Evolutionary conservation across 2,113 vertebrate species (phyloP).

Genomic region (Clarias batrachus): DNA sequence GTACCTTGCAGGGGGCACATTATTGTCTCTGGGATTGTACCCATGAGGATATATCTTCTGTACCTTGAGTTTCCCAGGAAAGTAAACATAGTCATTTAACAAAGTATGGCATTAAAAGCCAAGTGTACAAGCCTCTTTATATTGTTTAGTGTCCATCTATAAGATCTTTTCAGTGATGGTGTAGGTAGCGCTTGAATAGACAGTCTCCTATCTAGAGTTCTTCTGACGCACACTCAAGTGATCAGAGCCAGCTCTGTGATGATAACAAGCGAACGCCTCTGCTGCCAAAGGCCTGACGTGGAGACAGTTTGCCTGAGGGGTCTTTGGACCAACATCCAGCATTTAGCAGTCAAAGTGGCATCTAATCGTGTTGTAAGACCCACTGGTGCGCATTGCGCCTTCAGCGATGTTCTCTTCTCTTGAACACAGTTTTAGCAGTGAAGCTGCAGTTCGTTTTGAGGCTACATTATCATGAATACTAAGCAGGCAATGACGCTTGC

Average conservation of each 20-base stretch:
- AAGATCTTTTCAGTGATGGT: neutral
- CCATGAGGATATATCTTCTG: neutral
- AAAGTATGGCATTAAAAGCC: too few species aligned
- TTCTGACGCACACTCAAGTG: neutral
- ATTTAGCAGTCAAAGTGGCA: slow-evolving; percentile 45
- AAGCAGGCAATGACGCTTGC: slow-evolving; percentile 39
- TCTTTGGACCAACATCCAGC: slow-evolving; percentile 46
- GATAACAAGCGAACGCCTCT: slow-evolving; percentile 60
- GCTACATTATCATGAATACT: slow-evolving; percentile 43
- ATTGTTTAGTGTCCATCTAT: too few species aligned
- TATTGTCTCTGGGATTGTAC: neutral
- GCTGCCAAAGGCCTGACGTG: slow-evolving; percentile 62
- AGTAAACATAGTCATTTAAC: neutral
- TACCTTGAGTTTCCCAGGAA: neutral
- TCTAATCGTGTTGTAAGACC: slow-evolving; percentile 22
- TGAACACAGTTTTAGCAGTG: slow-evolving; percentile 18
- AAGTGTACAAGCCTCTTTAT: neutral
- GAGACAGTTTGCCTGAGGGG: slow-evolving; percentile 56
- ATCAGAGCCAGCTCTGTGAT: slow-evolving; percentile 49
- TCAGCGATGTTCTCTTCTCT: slow-evolving; percentile 28
- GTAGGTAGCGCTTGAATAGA: neutral
- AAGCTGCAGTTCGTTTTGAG: slow-evolving; percentile 29
- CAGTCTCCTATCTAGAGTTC: neutral
- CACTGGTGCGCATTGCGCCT: slow-evolving; percentile 27
- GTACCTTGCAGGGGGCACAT: neutral